A percentile compares a stretch with the other conserved stretches of the same genome.
These are phyloP conservation scores for Drosophila niveifrons DNA, from an alignment of 2,888 invertebrate species.

Conservation along the genomic window DNA sequence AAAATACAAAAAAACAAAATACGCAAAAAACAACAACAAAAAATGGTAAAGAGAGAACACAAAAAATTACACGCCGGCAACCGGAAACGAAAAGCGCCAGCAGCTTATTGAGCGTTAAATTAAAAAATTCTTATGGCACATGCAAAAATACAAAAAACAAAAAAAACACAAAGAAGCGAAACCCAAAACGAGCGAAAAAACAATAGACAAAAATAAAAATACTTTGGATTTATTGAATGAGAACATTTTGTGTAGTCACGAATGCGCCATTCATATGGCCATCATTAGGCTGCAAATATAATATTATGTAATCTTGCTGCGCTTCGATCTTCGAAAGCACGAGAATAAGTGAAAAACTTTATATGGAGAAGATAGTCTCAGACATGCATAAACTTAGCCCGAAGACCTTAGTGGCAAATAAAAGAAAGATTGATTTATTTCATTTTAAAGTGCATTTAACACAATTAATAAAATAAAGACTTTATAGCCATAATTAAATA, in stretches of 20 bases:
- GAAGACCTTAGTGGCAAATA: too few species aligned
- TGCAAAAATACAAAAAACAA: constrained; percentile 17
- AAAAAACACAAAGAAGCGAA: neutral
- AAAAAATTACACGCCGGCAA: constrained; percentile 44
- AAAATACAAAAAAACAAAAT: constrained; percentile 24
- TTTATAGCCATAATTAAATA: too few species aligned
- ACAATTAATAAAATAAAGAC: too few species aligned
- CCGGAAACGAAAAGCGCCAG: constrained; percentile 66
- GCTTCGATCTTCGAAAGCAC: too few species aligned
- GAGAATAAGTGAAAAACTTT: too few species aligned
- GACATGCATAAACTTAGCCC: too few species aligned
- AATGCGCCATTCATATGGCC: constrained; percentile 4
- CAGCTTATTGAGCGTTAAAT: constrained; percentile 82
- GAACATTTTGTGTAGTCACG: constrained; percentile 22
- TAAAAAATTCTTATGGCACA: constrained; percentile 74
- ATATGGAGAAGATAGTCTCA: too few species aligned
- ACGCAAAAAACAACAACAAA: too few species aligned
- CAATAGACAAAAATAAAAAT: constrained; percentile 7
- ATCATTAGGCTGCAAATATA: constrained; percentile 12
- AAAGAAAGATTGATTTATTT: too few species aligned
- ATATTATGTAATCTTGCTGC: neutral
- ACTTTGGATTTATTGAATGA: constrained; percentile 19
- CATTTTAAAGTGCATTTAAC: too few species aligned
- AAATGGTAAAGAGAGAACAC: constrained; percentile 15
- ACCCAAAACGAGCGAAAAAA: constrained; percentile 11